A percentile compares a stretch with the other conserved stretches of the same genome.
Conservation (phyloP, 2,797 vertebrate genomes). For the Enteromius fasciolatus region DNA sequence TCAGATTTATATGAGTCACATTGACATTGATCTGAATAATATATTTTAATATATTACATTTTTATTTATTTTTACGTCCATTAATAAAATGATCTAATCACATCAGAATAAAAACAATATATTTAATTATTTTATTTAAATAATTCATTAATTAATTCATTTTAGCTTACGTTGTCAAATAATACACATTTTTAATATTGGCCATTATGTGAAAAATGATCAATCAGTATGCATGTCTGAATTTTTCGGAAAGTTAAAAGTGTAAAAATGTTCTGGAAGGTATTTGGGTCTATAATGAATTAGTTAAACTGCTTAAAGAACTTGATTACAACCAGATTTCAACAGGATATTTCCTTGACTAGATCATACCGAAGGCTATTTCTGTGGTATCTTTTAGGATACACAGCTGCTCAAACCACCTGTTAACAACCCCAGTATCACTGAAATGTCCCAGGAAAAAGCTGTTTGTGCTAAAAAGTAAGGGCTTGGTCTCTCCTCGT, state of each 20-base stretch:
- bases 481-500: slow-evolving; percentile 43
- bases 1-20: not conserved
- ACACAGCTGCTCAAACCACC: slow-evolving; percentile 60
- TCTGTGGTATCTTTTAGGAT: slow-evolving; percentile 58
- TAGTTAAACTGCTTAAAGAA: slow-evolving; percentile 33
- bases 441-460: slow-evolving; percentile 52
- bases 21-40: not conserved
- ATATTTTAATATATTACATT: not conserved
- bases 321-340: slow-evolving; percentile 72
- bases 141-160: not conserved
- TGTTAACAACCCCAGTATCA: slow-evolving; percentile 56
- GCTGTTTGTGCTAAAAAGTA: slow-evolving; percentile 41
- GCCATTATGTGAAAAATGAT: not conserved
- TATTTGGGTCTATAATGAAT: slow-evolving; percentile 44
- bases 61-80: not conserved
- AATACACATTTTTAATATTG: not conserved
- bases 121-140: too few species aligned
- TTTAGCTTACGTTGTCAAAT: not conserved
- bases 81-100: not conserved
- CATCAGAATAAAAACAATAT: not conserved
- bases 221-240: not conserved
- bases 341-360: slow-evolving; percentile 65
- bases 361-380: slow-evolving; percentile 54
- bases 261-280: slow-evolving; percentile 30
- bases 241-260: not conserved